Conservation (phyloP, 1,140 invertebrate species). For the Episyrphus balteatus region DNA sequence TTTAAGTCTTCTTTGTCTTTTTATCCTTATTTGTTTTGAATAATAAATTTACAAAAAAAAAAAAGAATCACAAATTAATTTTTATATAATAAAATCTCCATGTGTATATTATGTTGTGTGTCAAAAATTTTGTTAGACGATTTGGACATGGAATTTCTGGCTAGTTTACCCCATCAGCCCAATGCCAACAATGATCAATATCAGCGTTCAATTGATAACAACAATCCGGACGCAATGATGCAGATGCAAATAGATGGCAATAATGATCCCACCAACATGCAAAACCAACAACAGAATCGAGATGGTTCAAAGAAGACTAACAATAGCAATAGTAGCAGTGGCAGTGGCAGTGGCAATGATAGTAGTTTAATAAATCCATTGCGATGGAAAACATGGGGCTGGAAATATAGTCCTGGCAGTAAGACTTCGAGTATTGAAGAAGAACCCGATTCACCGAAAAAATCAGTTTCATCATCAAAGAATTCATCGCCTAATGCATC, state of each 20-base stretch:
- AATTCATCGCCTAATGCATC: slow-evolving; percentile 5
- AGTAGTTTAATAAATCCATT: neutral
- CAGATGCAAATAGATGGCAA: neutral
- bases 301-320: neutral
- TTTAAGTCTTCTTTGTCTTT: neutral
- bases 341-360: neutral
- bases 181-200: neutral
- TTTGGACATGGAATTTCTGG: slow-evolving; percentile 7
- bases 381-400: slow-evolving; percentile 7
- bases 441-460: slow-evolving; percentile 6
- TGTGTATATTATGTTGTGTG: neutral
- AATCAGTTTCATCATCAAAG: slow-evolving; percentile 4
- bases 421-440: slow-evolving; percentile 10
- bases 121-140: slow-evolving; percentile 2
- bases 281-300: neutral
- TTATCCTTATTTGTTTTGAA: neutral
- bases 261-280: neutral
- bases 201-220: neutral
- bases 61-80: neutral
- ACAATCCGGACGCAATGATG: neutral
- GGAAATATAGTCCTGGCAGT: slow-evolving; percentile 7
- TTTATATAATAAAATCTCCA: neutral
- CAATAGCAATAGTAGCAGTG: neutral
- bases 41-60: neutral
- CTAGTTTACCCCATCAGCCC: neutral